These are phyloP conservation scores for Synergus gifuensis DNA, from an alignment of 2,888 invertebrate genomes.

Conservation along the genomic window DNA sequence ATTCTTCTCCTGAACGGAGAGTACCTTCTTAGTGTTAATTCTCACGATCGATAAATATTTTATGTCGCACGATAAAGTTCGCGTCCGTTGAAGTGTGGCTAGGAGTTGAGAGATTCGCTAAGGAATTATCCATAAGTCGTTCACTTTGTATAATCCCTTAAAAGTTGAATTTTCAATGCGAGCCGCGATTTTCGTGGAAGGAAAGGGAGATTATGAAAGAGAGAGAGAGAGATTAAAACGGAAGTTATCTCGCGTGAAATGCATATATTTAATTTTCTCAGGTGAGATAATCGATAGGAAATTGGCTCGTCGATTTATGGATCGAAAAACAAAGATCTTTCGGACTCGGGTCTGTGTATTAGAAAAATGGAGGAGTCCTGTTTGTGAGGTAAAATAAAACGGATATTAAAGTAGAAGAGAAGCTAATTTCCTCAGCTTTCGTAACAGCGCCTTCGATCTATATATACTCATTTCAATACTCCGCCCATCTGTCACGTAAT, in stretches of 20 bases:
- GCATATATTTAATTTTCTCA: conserved; percentile 27
- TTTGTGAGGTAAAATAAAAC: conserved; percentile 9
- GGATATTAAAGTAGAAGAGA: conserved; percentile 20
- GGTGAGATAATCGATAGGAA: not conserved
- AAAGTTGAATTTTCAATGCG: conserved; percentile 18
- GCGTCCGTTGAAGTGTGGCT: conserved; percentile 1
- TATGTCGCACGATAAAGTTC: conserved; percentile 31
- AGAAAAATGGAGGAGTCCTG: not conserved
- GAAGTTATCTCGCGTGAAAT: conserved; percentile 35
- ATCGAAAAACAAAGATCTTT: conserved; percentile 11
- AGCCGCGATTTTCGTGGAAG: not conserved
- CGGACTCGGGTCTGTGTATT: not conserved
- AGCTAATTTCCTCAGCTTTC: conserved; percentile 31
- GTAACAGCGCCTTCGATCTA: conserved; percentile 23
- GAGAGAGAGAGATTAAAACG: conserved; percentile 9
- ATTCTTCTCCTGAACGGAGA: not conserved
- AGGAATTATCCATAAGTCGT: conserved; percentile 3
- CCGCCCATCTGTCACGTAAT: conserved; percentile 28
- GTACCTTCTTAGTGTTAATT: conserved; percentile 33
- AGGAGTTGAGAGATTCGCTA: conserved; percentile 1
- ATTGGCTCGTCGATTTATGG: conserved; percentile 8
- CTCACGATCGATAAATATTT: conserved; percentile 30
- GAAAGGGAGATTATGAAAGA: not conserved
- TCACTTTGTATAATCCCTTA: conserved; percentile 26
- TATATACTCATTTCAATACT: conserved; percentile 27